A percentile compares a stretch with the other conserved stretches of the same genome.
Conservation (phyloP, 2,888 invertebrate species). For the Drosophila recens region DNA sequence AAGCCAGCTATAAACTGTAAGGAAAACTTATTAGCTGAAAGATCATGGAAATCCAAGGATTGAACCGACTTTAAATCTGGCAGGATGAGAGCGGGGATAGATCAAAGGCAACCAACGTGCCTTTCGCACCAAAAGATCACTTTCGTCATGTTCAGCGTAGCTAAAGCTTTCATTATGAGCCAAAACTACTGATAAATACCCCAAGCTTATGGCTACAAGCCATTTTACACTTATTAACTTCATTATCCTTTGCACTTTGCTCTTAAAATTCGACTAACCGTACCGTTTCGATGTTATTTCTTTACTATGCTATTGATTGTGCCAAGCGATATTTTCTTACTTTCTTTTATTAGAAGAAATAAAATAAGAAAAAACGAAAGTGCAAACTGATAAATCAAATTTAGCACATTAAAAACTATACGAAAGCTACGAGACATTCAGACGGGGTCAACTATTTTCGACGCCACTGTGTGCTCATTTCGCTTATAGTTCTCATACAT, state of each 20-base stretch:
- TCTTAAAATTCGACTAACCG: slow-evolving; percentile 21
- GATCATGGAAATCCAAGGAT: not conserved
- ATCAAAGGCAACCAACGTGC: slow-evolving; percentile 55
- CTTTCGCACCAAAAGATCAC: slow-evolving; percentile 59
- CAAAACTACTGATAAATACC: not conserved
- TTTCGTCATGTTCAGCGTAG: slow-evolving; percentile 27
- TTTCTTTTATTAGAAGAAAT: slow-evolving; percentile 49
- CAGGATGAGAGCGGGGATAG: slow-evolving; percentile 55
- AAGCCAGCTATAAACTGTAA: slow-evolving; percentile 55
- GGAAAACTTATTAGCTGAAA: not conserved
- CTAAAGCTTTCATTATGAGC: slow-evolving; percentile 23
- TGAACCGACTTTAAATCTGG: slow-evolving; percentile 54
- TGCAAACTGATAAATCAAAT: slow-evolving; percentile 38
- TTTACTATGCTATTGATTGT: slow-evolving; percentile 41
- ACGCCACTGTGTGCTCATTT: slow-evolving; percentile 51
- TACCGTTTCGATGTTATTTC: slow-evolving; percentile 19
- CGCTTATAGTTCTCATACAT: slow-evolving; percentile 6
- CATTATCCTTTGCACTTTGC: slow-evolving; percentile 18
- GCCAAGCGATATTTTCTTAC: slow-evolving; percentile 32
- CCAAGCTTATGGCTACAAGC: slow-evolving; percentile 1
- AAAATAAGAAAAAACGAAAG: slow-evolving; percentile 59
- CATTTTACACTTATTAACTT: not conserved
- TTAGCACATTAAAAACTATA: slow-evolving; percentile 27
- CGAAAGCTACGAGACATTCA: not conserved
- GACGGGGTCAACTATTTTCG: slow-evolving; percentile 29